Base-by-base conservation (phyloP, 1,140 invertebrate genomes). In the Cryptotermes secundus region DNA sequence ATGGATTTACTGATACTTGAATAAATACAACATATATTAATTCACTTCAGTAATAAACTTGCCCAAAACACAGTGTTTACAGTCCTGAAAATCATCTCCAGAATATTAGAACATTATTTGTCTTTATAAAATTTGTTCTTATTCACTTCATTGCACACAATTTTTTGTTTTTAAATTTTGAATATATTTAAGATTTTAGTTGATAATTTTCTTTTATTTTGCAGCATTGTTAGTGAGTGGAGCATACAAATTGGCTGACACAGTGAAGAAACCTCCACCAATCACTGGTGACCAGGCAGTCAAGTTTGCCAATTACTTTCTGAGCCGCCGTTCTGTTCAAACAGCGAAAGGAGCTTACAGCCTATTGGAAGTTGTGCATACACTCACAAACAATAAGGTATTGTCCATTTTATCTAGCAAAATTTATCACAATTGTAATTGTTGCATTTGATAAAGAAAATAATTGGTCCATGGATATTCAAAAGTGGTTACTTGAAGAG, bases 291-390 rank as follows among this genome's bases (percentile, higher is more conserved):
- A 95, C 34, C 97, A 99, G 90, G 94, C 94, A 34, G 92, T 96
- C 16, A 99, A 99, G 91, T 95, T 99, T 86, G 94, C 95, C 26
- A 97, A 96, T 89, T 99, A 99, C 91, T 93, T 99, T 86, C 90
- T 98, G 65, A 96, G 95, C n/a, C 92, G 98, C 49, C 94, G 95
- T 87, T 97, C 96, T 82, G 97, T 99, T 6, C 96, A 96, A 88
- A 94, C 95, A 36, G 91, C 95, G 0, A 96, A 96, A 88, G 96
- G 96, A 45, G 95, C 95, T 22, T 93, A 94, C 72, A 92, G 94
- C 84, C 91, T 99, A 34, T 89, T 98, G 3, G 95, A 97, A 85
- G 95, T 95, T 0, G 90, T 98, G n/a, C 92, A 92, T 85, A 91
- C 92, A 42, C 90, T 97, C 22, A 93, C 94, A 26, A 91, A 89